Base-by-base conservation (phyloP, 2,797 vertebrate species). In the Rhinogobio ventralis region DNA sequence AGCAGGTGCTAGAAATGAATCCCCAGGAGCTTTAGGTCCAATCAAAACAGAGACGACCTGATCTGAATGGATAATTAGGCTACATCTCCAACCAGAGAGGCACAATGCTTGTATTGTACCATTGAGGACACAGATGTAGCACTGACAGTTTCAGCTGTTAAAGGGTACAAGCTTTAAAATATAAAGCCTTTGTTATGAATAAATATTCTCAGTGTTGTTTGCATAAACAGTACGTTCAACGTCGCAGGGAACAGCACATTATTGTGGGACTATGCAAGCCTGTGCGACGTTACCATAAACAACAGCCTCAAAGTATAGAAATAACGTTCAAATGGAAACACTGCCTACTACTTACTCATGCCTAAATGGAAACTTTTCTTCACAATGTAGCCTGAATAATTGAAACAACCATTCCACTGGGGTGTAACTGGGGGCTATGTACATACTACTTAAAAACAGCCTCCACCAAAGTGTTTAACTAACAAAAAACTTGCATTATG, bases 221-320 rank as follows among this genome's bases (percentile, higher is more conserved):
- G 73, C 55, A 30, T 66, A 71, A 87, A 79, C 80, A 69, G 33
- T 45, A 36, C 10, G 30, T 20, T 51, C 67, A 69, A 68, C 13
- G 33, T 68, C 33, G 64, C 46, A 81, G 79, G 77, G 28, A 53
- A 33, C 51, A 25, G 64, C 72, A 55, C 81, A 73, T 42, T 14
- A 72, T 19, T 55, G 73, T 45, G 62, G 25, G 62, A 57, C 57
- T n/a, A 45, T 62, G 51, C 33, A 72, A 57, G 75, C 49, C 83
- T 87, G 36, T 45, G 82, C 86, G 86, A 62, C 83, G 36, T 86
- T 87, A 88, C 86, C 88, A 74, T 68, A 78, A 79, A 86, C 64
- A 89, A 88, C 76, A 72, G 69, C 79, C 42, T 36, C 23, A 79
- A 75, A 55, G 23, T 66, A 72, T 51, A 84, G 62, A 46, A 84